Percentiles rank a stretch among this genome's conserved stretches.
Evolutionary conservation across 2,113 vertebrate species (phyloP).

Genomic region (Excalfactoria chinensis): DNA sequence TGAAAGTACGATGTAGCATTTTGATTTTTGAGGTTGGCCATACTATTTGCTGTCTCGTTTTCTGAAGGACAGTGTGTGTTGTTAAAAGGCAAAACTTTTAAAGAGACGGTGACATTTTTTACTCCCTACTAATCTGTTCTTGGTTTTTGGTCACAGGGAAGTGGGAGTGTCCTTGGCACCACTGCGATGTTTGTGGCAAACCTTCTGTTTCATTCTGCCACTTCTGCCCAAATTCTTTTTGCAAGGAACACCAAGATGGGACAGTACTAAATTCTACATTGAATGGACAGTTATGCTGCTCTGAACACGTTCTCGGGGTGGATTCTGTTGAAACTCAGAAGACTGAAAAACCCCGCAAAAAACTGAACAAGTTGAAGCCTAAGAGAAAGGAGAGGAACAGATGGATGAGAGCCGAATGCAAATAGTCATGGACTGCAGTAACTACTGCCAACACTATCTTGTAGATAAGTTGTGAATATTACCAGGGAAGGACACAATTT

Average conservation of each 20-base stretch:
- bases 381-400: slow-evolving; percentile 76
- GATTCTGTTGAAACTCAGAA: slow-evolving; percentile 68
- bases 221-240: slow-evolving; percentile 97
- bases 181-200: slow-evolving; percentile 96
- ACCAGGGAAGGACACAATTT: slow-evolving; percentile 68
- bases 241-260: slow-evolving; percentile 92
- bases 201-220: slow-evolving; percentile 92
- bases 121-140: neutral
- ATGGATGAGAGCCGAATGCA: slow-evolving; percentile 79
- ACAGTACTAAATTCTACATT: slow-evolving; percentile 77
- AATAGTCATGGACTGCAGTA: slow-evolving; percentile 72
- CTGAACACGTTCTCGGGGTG: slow-evolving; percentile 86
- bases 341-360: slow-evolving; percentile 63
- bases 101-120: rapidly evolving
- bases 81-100: neutral
- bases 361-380: slow-evolving; percentile 63
- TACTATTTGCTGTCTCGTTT: neutral
- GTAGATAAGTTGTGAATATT: slow-evolving; percentile 81
- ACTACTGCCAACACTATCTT: slow-evolving; percentile 72
- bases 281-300: slow-evolving; percentile 87
- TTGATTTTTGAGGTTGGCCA: neutral
- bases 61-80: neutral
- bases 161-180: slow-evolving; percentile 99
- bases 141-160: slow-evolving; percentile 83
- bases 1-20: neutral